Percentiles rank a stretch among this genome's conserved stretches.
phyloP scores from a whole-genome alignment of 2,113 vertebrate species.

The Chlorodrepanis virens region DNA sequence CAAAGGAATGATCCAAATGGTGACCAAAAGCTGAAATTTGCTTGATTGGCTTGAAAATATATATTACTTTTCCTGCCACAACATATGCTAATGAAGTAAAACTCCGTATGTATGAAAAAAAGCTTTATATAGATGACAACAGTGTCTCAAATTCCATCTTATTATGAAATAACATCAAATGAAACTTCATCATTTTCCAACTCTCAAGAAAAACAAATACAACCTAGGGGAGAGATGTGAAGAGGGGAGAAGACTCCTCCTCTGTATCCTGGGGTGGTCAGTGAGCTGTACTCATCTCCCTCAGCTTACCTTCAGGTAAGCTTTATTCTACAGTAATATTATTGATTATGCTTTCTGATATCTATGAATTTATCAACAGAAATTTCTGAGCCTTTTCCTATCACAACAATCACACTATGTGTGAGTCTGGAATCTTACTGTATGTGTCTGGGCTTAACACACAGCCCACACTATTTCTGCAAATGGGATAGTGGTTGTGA shows the following conservation, averaged over 20 bases:
- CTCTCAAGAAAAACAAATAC: not conserved
- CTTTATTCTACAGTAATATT: not conserved
- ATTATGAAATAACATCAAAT: not conserved
- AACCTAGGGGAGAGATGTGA: not conserved
- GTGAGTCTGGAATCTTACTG: not conserved
- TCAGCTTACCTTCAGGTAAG: not conserved
- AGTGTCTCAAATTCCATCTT: not conserved
- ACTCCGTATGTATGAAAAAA: not conserved
- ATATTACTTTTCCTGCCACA: not conserved
- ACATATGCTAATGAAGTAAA: not conserved
- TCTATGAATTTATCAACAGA: not conserved
- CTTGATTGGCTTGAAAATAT: not conserved
- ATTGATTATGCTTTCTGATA: not conserved
- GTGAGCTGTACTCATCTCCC: not conserved
- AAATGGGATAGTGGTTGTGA: no score
- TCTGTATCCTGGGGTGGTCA: not conserved
- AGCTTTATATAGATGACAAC: not conserved
- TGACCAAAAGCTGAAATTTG: not conserved
- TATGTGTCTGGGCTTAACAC: rapidly evolving
- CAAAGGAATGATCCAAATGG: not conserved
- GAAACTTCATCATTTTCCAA: not conserved
- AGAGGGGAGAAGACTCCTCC: not conserved
- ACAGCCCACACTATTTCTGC: not conserved
- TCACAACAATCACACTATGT: not conserved
- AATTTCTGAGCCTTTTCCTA: not conserved